phyloP scores from a whole-genome alignment of 1,140 invertebrate genomes.

The Ditylenchus dipsaci region DNA sequence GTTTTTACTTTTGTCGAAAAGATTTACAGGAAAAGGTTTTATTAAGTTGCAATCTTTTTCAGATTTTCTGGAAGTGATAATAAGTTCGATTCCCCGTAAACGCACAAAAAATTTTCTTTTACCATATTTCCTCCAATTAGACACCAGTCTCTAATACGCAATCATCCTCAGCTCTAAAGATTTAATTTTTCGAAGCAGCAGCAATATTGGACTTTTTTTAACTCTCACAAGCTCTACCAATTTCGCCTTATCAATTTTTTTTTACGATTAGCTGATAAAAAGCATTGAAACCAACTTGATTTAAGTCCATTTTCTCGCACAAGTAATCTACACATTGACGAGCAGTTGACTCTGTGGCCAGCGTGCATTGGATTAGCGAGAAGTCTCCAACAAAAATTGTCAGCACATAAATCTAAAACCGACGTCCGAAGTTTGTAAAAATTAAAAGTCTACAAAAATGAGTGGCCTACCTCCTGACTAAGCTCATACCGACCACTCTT shows the following conservation, averaged over 20 bases:
- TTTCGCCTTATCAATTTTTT: not conserved
- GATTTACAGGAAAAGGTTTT: too few species aligned
- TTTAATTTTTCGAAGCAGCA: too few species aligned
- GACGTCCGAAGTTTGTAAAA: not conserved
- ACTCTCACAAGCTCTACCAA: too few species aligned
- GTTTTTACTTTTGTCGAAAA: too few species aligned
- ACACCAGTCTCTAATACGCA: too few species aligned
- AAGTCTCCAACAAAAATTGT: slow-evolving; percentile 43
- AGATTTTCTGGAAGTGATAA: too few species aligned
- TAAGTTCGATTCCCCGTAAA: too few species aligned
- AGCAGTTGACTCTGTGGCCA: slow-evolving; percentile 44
- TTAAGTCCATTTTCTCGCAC: slow-evolving; percentile 44
- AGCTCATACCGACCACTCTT: slow-evolving; percentile 52
- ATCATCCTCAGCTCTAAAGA: too few species aligned
- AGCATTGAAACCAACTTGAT: slow-evolving; percentile 30
- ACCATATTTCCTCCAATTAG: too few species aligned
- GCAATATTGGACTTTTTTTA: too few species aligned
- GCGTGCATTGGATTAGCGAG: slow-evolving; percentile 44
- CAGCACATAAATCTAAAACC: slow-evolving; percentile 36
- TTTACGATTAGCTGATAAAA: slow-evolving; percentile 17
- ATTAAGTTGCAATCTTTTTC: too few species aligned
- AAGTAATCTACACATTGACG: slow-evolving; percentile 43
- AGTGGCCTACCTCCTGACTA: slow-evolving; percentile 29
- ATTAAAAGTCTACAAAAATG: slow-evolving; percentile 21
- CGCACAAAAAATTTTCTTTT: too few species aligned